These are phyloP conservation scores for Rhagoletis zephyria DNA, from an alignment of 1,140 invertebrate genomes.

Conservation along the genomic window DNA sequence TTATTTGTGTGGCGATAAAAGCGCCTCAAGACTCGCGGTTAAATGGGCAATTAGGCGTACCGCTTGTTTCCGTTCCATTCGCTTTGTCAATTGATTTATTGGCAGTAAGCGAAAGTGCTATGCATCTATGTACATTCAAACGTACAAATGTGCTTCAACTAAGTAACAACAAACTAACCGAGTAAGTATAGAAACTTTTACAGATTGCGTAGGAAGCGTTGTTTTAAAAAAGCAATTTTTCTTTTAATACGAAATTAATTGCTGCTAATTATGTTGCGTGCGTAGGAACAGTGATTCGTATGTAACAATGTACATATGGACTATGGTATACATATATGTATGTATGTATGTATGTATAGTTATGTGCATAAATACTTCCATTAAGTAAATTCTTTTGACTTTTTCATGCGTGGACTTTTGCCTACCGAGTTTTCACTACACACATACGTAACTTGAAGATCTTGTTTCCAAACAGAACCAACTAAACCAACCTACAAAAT, in stretches of 20 bases:
- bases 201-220: not conserved
- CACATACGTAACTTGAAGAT: no score
- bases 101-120: constrained; percentile 8
- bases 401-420: no score
- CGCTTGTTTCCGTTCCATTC: constrained; percentile 70
- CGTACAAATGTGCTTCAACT: no score
- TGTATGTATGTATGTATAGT: no score
- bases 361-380: no score
- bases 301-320: no score
- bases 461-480: no score
- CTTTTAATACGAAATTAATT: constrained; percentile 20
- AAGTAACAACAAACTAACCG: constrained; percentile 13
- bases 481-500: no score
- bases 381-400: no score
- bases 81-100: constrained; percentile 72
- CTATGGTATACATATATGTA: no score
- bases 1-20: constrained; percentile 44
- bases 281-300: no score
- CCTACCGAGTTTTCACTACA: no score
- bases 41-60: constrained; percentile 67
- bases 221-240: not conserved
- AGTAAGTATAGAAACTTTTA: not conserved
- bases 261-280: not conserved
- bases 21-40: constrained; percentile 56
- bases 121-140: not conserved